These are phyloP conservation scores for Conus canariensis DNA, from an alignment of 2,888 invertebrate genomes.

Conservation along the genomic window DNA sequence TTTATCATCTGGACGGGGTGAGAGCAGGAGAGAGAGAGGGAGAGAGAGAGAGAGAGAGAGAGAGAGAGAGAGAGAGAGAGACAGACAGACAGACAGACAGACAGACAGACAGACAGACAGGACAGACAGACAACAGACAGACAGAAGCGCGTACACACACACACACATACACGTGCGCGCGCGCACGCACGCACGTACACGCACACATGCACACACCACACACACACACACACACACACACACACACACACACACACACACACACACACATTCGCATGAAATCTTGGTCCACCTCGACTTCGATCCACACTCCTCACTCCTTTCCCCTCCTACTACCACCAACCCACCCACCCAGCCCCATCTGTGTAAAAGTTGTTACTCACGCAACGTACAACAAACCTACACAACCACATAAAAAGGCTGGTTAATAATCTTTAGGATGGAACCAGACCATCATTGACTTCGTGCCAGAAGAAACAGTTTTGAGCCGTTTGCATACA, in stretches of 20 bases:
- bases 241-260: not conserved
- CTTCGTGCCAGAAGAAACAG: too few relatives aligned
- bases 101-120: not conserved
- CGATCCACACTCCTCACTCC: too few relatives aligned
- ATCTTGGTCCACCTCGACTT: too few relatives aligned
- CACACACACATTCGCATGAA: not conserved
- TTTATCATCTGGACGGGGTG: constrained; percentile 98
- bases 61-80: not conserved
- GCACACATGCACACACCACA: too few relatives aligned
- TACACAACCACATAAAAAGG: too few relatives aligned
- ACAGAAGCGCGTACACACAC: not conserved
- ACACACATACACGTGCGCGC: not conserved
- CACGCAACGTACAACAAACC: too few relatives aligned
- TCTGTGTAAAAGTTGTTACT: too few relatives aligned
- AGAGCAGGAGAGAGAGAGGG: not conserved
- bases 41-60: not conserved
- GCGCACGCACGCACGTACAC: not conserved
- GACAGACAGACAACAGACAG: not conserved
- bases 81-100: not conserved
- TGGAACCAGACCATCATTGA: too few relatives aligned
- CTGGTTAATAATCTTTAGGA: too few relatives aligned
- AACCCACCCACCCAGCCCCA: too few relatives aligned
- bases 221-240: not conserved
- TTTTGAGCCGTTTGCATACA: too few relatives aligned
- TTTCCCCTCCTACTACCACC: too few relatives aligned